Evolutionary conservation across 2,888 invertebrate species (phyloP), one percentile per base, ranked within the genome.

Genomic region (Xylota sylvarum): DNA sequence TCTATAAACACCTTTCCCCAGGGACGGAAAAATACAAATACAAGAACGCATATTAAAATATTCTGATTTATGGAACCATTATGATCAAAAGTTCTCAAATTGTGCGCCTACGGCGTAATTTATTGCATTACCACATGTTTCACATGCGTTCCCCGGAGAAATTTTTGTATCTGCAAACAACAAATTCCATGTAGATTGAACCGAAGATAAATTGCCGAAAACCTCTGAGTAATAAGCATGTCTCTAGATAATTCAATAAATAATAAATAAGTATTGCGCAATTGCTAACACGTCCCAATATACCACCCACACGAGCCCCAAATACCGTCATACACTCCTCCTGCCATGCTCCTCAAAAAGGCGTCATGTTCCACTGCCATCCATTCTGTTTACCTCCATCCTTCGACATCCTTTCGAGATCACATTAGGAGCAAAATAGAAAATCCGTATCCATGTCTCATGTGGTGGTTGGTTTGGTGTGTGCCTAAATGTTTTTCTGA

Each of bases 231-330:
- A 82, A 86, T 86, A 86, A 86, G 86, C 82, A 77, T 72, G 81
- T 77, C 86, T 73, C 81, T 77, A 86, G 81, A 81, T 81, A 82
- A 86, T 73, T 86, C 86, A 81, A 86, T 81, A 77, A 85, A 85
- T 85, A 85, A 85, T 85, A 85, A 82, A 82, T 81, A 82, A 77
- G 62, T 62, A 69, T 77, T 81, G 56, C 62, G 73, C 72, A 65
- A 82, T 77, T 82, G 81, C 82, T 81, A 73, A 77, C 86, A 86
- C 82, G 77, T 82, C 67, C 72, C 67, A 77, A 72, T 60, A 74
- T 55, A 37, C 27, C 32, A 19, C 60, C 65, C 23, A 56, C 76
- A 52, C 19, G 17, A 37, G 32, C 46, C 43, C 6, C 43, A 40
- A 43, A 43, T 37, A 37, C 58, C 19, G 12, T 5, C 14, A 14